These are phyloP conservation scores for Morone saxatilis DNA, from an alignment of 2,113 vertebrate species.

Conservation along the genomic window DNA sequence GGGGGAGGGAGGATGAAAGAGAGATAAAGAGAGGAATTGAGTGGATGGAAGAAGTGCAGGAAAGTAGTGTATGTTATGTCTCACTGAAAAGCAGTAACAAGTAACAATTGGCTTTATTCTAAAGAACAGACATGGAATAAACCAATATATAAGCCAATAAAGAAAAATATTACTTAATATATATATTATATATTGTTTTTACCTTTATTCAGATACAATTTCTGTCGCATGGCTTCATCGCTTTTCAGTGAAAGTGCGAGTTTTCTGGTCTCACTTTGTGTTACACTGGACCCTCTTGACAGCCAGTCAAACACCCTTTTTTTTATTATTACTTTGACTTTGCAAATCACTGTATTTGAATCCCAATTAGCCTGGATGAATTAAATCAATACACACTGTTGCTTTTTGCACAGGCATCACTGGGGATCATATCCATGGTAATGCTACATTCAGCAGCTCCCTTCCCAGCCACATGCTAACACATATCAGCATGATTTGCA, in stretches of 20 bases:
- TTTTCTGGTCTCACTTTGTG: neutral
- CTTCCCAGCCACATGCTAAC: conserved; percentile 83
- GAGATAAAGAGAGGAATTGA: conserved; percentile 53
- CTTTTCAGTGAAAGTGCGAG: neutral
- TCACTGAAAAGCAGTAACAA: conserved; percentile 24
- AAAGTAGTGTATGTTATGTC: conserved; percentile 26
- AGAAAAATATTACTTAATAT: neutral
- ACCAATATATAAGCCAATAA: no score
- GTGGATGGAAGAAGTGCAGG: conserved; percentile 39
- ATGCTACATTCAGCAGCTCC: conserved; percentile 84
- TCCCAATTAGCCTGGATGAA: conserved; percentile 49
- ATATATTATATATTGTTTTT: neutral
- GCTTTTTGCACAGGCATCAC: conserved; percentile 85
- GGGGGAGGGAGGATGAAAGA: conserved; percentile 55
- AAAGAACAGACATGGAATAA: neutral
- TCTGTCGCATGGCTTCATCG: neutral
- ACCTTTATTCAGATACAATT: neutral
- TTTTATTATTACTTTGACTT: neutral
- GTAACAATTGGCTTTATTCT: conserved; percentile 27
- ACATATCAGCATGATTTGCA: conserved; percentile 87
- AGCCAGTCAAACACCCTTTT: neutral
- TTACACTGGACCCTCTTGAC: neutral
- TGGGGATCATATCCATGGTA: conserved; percentile 81
- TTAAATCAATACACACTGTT: conserved; percentile 85
- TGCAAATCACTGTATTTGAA: conserved; percentile 26